Percentiles rank a stretch among this genome's conserved stretches.
These are phyloP conservation scores for Chironomus riparius DNA, from an alignment of 2,888 invertebrate species.

Conservation along the genomic window DNA sequence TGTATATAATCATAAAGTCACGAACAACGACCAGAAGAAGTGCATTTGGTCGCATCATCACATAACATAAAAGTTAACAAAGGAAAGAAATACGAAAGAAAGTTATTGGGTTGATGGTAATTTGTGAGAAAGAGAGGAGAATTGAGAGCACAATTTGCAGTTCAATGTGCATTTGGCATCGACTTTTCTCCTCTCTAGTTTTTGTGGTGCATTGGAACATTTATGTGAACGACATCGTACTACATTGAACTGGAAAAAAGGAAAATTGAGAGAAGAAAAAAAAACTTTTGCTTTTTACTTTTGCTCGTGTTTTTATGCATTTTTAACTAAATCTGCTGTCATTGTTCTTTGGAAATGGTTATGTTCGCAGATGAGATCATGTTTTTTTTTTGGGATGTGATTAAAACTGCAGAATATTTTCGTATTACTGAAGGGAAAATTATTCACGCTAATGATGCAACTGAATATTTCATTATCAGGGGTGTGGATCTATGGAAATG, in stretches of 20 bases:
- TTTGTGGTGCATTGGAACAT: constrained; percentile 18
- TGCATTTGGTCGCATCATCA: constrained; percentile 1
- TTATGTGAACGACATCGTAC: constrained; percentile 9
- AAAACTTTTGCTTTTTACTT: constrained; percentile 19
- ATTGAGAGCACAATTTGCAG: constrained; percentile 8
- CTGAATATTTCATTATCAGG: too few species aligned
- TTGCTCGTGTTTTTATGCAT: constrained; percentile 1
- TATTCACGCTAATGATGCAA: too few species aligned
- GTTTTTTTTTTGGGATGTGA: too few species aligned
- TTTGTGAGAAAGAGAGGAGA: not conserved
- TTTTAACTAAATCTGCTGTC: not conserved
- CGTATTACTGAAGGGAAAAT: too few species aligned
- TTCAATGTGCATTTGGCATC: not conserved
- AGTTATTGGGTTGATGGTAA: not conserved
- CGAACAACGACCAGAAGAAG: constrained; percentile 4
- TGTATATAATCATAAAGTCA: not conserved
- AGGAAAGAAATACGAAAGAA: not conserved
- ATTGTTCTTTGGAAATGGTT: not conserved
- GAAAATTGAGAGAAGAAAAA: not conserved
- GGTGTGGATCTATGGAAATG: too few species aligned
- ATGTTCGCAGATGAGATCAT: too few species aligned
- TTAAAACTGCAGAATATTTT: too few species aligned
- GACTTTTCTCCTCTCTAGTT: not conserved
- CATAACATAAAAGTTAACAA: not conserved
- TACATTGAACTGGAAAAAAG: constrained; percentile 5